These are phyloP conservation scores for Apodemia zela DNA, from an alignment of 2,888 invertebrate species.

Conservation along the genomic window DNA sequence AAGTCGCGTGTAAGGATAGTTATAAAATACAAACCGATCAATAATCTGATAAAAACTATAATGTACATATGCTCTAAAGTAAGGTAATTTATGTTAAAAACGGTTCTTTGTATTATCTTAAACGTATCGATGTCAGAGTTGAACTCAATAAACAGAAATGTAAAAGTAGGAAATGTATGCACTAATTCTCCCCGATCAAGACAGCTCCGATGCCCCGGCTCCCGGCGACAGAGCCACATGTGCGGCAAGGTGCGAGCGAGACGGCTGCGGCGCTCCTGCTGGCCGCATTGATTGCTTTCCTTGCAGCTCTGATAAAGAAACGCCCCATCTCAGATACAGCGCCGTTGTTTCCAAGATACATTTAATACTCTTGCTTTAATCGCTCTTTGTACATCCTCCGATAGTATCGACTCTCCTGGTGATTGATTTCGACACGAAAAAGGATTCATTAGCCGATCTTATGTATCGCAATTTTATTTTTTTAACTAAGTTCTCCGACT, in stretches of 20 bases:
- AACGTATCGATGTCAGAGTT: neutral
- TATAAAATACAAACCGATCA: too few species aligned
- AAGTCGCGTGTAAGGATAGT: too few species aligned
- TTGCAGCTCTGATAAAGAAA: conserved; percentile 10
- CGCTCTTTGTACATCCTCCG: neutral
- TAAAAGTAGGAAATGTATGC: neutral
- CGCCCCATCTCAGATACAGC: conserved; percentile 9
- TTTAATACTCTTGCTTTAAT: conserved; percentile 4
- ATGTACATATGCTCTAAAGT: too few species aligned
- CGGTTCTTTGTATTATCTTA: too few species aligned
- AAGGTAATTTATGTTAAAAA: too few species aligned
- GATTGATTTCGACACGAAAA: neutral
- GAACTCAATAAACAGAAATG: neutral
- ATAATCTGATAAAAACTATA: too few species aligned
- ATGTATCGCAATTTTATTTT: too few species aligned
- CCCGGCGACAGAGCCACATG: conserved; percentile 6
- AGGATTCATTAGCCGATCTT: neutral
- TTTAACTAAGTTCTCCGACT: too few species aligned
- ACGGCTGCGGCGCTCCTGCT: neutral
- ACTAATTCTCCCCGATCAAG: neutral
- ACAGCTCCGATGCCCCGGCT: neutral
- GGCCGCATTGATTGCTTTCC: conserved; percentile 14
- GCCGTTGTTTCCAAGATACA: conserved; percentile 1
- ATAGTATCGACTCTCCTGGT: neutral
- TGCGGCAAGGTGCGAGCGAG: conserved; percentile 4